A percentile compares a stretch with the other conserved stretches of the same genome.
Evolutionary conservation across 1,140 invertebrate genomes (phyloP).

Genomic region (Zophobas atratus): DNA sequence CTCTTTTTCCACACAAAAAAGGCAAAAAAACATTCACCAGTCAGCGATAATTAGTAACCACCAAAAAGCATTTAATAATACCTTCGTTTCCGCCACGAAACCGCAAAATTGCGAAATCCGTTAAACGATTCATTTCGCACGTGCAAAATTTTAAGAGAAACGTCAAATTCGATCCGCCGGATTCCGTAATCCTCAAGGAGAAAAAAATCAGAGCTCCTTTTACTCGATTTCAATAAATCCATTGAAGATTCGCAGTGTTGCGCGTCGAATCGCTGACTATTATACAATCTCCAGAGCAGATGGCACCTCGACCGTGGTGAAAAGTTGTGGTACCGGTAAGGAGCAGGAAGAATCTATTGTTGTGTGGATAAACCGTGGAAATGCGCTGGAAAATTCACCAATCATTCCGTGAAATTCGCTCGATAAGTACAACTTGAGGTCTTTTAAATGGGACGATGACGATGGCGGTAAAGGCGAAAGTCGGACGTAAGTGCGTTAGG

Average conservation of each 20-base stretch:
- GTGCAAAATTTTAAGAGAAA: constrained; percentile 50
- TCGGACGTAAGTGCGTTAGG: not conserved
- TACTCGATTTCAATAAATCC: constrained; percentile 40
- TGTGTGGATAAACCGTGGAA: constrained; percentile 39
- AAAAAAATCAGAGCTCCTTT: constrained; percentile 26
- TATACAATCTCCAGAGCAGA: constrained; percentile 37
- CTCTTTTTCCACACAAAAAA: not conserved
- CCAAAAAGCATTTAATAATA: not conserved
- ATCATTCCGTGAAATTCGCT: constrained; percentile 45
- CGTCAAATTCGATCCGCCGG: constrained; percentile 40
- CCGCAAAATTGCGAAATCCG: constrained; percentile 32
- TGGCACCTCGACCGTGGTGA: constrained; percentile 40
- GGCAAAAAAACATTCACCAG: not conserved
- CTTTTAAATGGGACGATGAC: constrained; percentile 2
- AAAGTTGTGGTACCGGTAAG: constrained; percentile 43
- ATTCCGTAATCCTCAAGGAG: constrained; percentile 42
- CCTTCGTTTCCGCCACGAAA: not conserved
- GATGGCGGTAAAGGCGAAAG: not conserved
- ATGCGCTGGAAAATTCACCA: constrained; percentile 44
- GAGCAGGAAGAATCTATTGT: constrained; percentile 48
- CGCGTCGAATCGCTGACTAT: constrained; percentile 43
- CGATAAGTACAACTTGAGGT: constrained; percentile 28
- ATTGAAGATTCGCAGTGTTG: constrained; percentile 44
- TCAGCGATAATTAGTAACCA: not conserved
- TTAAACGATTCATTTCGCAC: constrained; percentile 42